Evolutionary conservation across 2,888 invertebrate genomes (phyloP).

Genomic region (Patella ulyssiponensis): DNA sequence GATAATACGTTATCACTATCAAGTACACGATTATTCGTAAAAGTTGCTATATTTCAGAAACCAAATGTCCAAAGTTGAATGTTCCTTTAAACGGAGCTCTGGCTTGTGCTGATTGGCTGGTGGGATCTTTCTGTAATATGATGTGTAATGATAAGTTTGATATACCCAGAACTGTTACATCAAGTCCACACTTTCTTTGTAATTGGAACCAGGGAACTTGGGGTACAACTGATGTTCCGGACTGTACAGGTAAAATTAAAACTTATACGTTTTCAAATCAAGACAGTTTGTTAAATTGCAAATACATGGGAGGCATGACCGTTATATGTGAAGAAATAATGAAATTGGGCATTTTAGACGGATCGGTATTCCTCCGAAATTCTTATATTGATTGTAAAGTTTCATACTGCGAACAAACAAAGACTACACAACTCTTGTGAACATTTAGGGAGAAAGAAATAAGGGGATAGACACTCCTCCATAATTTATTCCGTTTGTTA

Average conservation of each 20-base stretch:
- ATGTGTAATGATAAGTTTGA: constrained; percentile 19
- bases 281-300: not conserved
- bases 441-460: too few relatives aligned
- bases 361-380: too few relatives aligned
- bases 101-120: constrained; percentile 14
- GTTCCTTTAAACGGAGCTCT: constrained; percentile 11
- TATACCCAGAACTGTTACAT: constrained; percentile 14
- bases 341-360: too few relatives aligned
- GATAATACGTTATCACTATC: too few relatives aligned
- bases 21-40: too few relatives aligned
- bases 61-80: constrained; percentile 1
- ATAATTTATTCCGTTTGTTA: too few relatives aligned
- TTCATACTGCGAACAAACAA: too few relatives aligned
- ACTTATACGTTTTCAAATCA: too few relatives aligned
- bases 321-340: too few relatives aligned
- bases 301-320: not conserved
- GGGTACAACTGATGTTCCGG: constrained; percentile 12
- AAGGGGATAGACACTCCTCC: too few relatives aligned
- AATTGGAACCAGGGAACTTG: constrained; percentile 11
- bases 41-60: constrained; percentile 3
- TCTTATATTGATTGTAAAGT: too few relatives aligned
- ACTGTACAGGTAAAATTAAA: constrained; percentile 15
- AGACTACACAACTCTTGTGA: too few relatives aligned
- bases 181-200: constrained; percentile 11
- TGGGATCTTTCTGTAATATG: constrained; percentile 16